A percentile compares a stretch with the other conserved stretches of the same genome.
phyloP scores from a whole-genome alignment of 2,113 vertebrate genomes.

The Paratilapia polleni region DNA sequence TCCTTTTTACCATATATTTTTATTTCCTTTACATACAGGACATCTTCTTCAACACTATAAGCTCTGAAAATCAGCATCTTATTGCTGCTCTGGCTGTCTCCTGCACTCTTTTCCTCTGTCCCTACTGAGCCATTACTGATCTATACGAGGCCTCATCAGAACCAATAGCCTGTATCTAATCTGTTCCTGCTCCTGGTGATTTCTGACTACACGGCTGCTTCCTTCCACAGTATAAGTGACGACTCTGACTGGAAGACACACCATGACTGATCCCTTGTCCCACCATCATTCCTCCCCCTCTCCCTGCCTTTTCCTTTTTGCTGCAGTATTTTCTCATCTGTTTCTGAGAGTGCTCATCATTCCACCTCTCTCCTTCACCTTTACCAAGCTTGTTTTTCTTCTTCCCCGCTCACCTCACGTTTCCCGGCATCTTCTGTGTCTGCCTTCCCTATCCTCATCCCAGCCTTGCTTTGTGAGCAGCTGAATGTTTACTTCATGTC shows the following conservation, averaged over 20 bases:
- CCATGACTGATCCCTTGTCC: conserved; percentile 54
- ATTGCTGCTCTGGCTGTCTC: conserved; percentile 12
- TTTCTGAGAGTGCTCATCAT: conserved; percentile 2
- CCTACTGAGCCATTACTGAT: conserved; percentile 65
- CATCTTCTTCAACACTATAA: not conserved
- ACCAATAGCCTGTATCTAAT: conserved; percentile 76
- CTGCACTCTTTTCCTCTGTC: conserved; percentile 8
- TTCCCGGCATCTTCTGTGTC: not conserved
- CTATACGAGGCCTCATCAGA: conserved; percentile 66
- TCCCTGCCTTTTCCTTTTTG: not conserved
- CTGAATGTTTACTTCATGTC: conserved; percentile 59
- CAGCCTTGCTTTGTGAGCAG: conserved; percentile 39
- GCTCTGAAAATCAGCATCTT: conserved; percentile 2
- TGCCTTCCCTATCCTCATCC: not conserved
- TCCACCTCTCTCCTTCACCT: not conserved
- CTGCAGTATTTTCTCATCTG: conserved; percentile 1
- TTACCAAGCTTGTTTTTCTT: not conserved
- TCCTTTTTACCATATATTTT: not conserved
- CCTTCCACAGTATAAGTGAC: conserved; percentile 44
- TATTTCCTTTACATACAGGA: not conserved
- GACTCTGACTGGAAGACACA: conserved; percentile 43
- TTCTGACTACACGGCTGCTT: conserved; percentile 49
- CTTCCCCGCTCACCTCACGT: not conserved
- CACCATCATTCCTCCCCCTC: conserved; percentile 11
- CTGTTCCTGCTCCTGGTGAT: conserved; percentile 60